Conservation (phyloP, 2,888 invertebrate genomes). For the Phaonia tiefii region DNA sequence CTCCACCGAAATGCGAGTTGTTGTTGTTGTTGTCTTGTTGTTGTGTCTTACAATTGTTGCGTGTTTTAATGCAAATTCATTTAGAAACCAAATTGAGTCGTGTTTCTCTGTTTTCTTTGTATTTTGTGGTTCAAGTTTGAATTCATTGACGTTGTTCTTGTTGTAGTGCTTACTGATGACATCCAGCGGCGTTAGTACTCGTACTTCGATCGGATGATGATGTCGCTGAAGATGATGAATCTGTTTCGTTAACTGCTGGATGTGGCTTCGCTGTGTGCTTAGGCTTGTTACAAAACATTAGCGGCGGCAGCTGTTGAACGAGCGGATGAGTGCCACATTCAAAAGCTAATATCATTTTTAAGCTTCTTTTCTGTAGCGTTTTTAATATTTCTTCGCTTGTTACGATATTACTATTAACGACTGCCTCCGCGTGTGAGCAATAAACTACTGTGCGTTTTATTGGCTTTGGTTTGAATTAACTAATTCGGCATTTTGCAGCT, state of each 20-base stretch:
- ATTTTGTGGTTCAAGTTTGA: conserved; percentile 47
- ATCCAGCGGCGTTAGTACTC: background rate
- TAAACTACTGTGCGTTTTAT: conserved; percentile 17
- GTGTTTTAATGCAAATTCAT: conserved; percentile 49
- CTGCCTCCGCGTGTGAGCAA: background rate
- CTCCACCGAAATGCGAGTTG: conserved; percentile 9
- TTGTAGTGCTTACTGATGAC: background rate
- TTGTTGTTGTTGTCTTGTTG: background rate
- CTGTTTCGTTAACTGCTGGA: conserved; percentile 3
- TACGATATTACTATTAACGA: background rate
- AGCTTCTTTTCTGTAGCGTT: background rate
- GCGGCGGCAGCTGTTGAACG: background rate
- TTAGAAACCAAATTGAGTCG: conserved; percentile 18
- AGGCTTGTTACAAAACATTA: conserved; percentile 20
- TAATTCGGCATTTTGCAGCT: background rate
- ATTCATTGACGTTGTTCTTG: conserved; percentile 20
- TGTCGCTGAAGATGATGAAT: conserved; percentile 9
- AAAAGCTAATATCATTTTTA: conserved; percentile 8
- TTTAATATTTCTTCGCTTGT: conserved; percentile 13
- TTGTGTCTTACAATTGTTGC: conserved; percentile 26
- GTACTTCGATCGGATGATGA: background rate
- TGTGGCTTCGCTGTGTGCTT: conserved; percentile 5
- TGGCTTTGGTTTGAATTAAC: background rate
- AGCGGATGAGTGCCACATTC: conserved; percentile 1
- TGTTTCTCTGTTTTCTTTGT: conserved; percentile 1